phyloP scores from a whole-genome alignment of 1,140 invertebrate species.

The Anadara kagoshimensis region DNA sequence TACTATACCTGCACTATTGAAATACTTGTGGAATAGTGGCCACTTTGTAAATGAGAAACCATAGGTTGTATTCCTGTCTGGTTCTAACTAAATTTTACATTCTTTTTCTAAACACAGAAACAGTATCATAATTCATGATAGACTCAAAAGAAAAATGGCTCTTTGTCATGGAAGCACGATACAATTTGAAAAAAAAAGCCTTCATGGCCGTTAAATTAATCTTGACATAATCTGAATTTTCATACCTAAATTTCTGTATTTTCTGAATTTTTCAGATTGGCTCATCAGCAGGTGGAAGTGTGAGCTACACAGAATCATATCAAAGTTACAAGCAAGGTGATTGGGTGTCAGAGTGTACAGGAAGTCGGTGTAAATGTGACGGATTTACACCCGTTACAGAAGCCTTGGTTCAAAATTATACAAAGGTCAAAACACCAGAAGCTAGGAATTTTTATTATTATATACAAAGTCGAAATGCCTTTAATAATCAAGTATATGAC shows the following conservation, averaged over 20 bases:
- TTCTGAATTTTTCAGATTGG: constrained; percentile 8
- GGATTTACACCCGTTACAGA: neutral
- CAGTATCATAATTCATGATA: no score
- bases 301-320: neutral
- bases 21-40: no score
- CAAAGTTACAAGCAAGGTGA: neutral
- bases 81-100: no score
- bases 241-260: neutral
- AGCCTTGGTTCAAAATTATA: neutral
- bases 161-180: neutral
- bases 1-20: no score
- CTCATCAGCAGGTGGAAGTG: neutral
- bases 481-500: neutral
- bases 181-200: neutral
- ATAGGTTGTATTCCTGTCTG: no score
- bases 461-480: constrained; percentile 10
- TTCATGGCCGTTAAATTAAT: neutral
- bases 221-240: neutral
- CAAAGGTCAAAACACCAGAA: neutral
- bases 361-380: neutral
- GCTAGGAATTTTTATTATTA: constrained; percentile 61
- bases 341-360: constrained; percentile 14
- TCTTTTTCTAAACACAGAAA: no score
- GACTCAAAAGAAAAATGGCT: no score
- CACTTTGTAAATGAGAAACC: no score